phyloP scores from a whole-genome alignment of 2,797 vertebrate species.

The Ara ararauna region DNA sequence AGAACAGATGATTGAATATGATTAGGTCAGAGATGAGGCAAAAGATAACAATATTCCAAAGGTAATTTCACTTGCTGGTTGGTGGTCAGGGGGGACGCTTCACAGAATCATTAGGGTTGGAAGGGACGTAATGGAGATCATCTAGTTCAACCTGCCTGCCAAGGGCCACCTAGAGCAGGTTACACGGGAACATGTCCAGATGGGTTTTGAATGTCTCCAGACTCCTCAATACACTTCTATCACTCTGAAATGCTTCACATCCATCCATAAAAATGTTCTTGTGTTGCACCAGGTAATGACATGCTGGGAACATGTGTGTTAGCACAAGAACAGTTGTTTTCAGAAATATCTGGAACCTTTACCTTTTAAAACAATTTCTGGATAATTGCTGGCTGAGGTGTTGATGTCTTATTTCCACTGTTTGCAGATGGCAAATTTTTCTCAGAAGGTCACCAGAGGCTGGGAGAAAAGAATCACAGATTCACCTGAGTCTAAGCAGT shows the following conservation, averaged over 20 bases:
- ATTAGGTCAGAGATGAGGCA: neutral
- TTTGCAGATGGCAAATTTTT: neutral
- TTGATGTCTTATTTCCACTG: neutral
- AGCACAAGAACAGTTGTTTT: neutral
- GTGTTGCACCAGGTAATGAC: neutral
- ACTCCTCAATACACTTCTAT: neutral
- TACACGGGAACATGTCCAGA: neutral
- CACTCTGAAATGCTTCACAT: neutral
- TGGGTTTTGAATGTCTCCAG: neutral
- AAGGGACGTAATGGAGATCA: neutral
- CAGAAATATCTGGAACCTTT: neutral
- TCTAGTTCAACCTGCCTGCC: neutral
- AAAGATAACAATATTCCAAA: neutral
- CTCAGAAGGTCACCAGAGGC: neutral
- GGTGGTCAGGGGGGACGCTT: neutral
- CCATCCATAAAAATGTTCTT: neutral
- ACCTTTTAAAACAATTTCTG: neutral
- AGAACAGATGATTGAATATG: neutral
- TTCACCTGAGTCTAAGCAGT: neutral
- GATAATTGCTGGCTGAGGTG: constrained; percentile 8
- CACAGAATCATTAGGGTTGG: neutral
- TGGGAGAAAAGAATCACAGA: neutral
- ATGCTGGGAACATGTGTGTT: neutral
- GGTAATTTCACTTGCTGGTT: neutral
- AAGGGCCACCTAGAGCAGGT: neutral